phyloP scores from a whole-genome alignment of 2,113 vertebrate genomes.

The Micronycteris hirsuta region DNA sequence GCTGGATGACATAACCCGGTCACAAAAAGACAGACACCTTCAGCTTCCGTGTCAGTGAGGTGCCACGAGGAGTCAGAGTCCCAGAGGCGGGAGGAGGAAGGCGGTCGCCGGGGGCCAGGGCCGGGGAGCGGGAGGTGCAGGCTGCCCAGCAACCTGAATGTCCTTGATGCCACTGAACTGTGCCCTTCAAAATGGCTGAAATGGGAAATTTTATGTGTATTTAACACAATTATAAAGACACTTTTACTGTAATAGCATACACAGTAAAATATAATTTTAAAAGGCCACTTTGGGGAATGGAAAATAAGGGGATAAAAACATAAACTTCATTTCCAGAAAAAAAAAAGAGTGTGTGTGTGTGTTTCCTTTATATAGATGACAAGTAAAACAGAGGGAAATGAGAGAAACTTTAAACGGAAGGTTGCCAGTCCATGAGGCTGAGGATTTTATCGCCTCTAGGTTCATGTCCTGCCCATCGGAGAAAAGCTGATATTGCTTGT shows the following conservation, averaged over 20 bases:
- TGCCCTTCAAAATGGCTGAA: not conserved
- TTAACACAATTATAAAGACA: not conserved
- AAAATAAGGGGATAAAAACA: not conserved
- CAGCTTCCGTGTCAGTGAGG: not conserved
- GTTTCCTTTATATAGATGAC: not conserved
- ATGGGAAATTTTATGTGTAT: not conserved
- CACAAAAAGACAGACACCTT: not conserved
- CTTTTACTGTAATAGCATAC: no score
- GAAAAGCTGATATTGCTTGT: not conserved
- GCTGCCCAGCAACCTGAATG: not conserved
- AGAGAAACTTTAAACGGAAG: not conserved
- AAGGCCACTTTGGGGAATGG: not conserved
- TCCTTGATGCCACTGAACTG: not conserved
- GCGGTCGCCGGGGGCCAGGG: accelerated
- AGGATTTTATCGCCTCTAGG: not conserved
- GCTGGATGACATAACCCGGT: not conserved
- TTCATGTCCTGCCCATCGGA: not conserved
- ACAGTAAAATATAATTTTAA: not conserved
- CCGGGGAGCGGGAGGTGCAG: not conserved
- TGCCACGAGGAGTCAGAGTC: accelerated
- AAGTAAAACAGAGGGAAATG: not conserved
- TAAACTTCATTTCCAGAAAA: not conserved
- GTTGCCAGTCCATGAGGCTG: not conserved
- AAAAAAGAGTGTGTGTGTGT: not conserved
- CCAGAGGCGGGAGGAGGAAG: not conserved